Evolutionary conservation across 2,113 vertebrate genomes (phyloP), one percentile per base, ranked within the genome.

Genomic region (Elachura formosa): DNA sequence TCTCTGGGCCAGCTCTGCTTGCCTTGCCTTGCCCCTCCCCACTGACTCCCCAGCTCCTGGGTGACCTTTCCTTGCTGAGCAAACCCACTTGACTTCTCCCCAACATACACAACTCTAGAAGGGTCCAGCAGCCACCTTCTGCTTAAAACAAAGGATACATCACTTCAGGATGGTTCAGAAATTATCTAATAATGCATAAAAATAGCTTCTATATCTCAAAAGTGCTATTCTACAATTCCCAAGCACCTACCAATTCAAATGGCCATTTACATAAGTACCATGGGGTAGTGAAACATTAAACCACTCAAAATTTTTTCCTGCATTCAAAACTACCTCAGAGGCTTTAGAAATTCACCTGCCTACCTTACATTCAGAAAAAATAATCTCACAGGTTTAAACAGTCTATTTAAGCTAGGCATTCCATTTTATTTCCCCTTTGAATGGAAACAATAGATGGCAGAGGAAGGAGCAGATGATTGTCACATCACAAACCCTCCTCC

Each of bases 381-480:
- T 55, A 89, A 93, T 31, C 59, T 43, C 68, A 80, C 40, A 38
- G 41, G 79, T 82, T 91, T 79, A 72, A 96, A 87, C 1, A 6
- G 13, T 63, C 52, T 40, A 56, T 77, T 94, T 82, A 82, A 96
- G 73, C 25, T 23, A 66, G 84, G 81, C 29, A n/a, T 63, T 93
- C 79, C 49, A 24, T 71, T 77, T 84, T 78, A 91, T 69, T 71
- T 89, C 41, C 23, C 54, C 34, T 96, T 82, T 86, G 52, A 90
- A 89, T 84, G 71, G 81, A 87, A 87, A 87, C 68, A 96, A 78
- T 23, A 54, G 51, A 87, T 61, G 31, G 49, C 49, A 87, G 63
- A 69, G 43, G 72, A 95, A 94, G 89, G 48, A 87, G 74, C 45
- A 17, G 22, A 23, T 31, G 79, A 79, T 61, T 16, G 54, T 66